These are phyloP conservation scores for Phrynocephalus forsythii DNA, from an alignment of 2,797 vertebrate species.

Conservation along the genomic window DNA sequence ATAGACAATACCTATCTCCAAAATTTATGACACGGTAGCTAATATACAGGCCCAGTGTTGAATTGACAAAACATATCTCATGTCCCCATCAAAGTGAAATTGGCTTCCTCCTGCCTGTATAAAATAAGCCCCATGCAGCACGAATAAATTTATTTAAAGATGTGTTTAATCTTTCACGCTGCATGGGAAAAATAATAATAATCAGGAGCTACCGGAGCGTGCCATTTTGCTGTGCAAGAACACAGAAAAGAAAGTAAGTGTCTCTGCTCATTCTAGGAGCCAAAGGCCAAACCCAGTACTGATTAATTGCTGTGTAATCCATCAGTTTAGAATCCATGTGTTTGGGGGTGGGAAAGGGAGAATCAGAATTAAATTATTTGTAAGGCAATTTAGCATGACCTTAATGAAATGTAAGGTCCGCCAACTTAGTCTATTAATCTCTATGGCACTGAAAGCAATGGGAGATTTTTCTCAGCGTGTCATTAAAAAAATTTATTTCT, in stretches of 20 bases:
- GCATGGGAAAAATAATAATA: conserved; percentile 37
- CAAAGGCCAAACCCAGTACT: conserved; percentile 52
- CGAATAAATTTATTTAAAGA: conserved; percentile 66
- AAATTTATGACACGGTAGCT: conserved; percentile 61
- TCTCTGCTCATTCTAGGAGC: conserved; percentile 57
- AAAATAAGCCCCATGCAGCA: conserved; percentile 55
- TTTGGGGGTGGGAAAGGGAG: neutral
- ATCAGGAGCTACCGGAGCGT: conserved; percentile 38
- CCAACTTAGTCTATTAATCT: conserved; percentile 58
- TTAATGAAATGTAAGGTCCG: conserved; percentile 58
- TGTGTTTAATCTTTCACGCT: conserved; percentile 39
- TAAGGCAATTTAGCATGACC: conserved; percentile 62
- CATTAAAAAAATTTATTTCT: conserved; percentile 41
- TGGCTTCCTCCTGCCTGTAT: conserved; percentile 45
- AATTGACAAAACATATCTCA: conserved; percentile 38
- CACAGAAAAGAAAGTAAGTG: conserved; percentile 35
- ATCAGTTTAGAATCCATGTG: conserved; percentile 52
- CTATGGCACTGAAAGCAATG: conserved; percentile 43
- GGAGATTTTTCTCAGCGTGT: conserved; percentile 21
- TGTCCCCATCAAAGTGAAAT: conserved; percentile 60
- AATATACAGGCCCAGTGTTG: neutral
- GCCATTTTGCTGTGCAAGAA: conserved; percentile 33
- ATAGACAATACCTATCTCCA: conserved; percentile 42
- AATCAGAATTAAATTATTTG: conserved; percentile 61
- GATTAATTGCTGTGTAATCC: conserved; percentile 66